A percentile compares a stretch with the other conserved stretches of the same genome.
Evolutionary conservation across 1,140 invertebrate species (phyloP).

Genomic region (Drosophila sucinea): DNA sequence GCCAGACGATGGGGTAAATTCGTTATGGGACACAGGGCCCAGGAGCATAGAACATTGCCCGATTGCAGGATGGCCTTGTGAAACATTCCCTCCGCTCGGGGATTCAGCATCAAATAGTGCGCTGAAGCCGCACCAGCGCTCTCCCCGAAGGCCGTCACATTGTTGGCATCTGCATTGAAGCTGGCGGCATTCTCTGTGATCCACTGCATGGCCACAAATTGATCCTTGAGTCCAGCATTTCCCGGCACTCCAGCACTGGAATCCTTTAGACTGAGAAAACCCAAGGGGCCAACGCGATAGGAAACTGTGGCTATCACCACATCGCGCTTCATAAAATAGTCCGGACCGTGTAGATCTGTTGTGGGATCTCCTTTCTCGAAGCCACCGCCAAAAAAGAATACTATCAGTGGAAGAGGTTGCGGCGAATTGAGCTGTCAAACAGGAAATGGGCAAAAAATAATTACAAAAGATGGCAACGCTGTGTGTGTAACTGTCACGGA

Average conservation of each 20-base stretch:
- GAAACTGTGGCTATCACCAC: conserved; percentile 83
- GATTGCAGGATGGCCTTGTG: conserved; percentile 84
- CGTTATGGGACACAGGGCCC: conserved; percentile 73
- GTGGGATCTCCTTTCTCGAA: conserved; percentile 84
- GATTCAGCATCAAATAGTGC: conserved; percentile 84
- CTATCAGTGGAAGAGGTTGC: conserved; percentile 60
- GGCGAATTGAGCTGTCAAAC: conserved; percentile 41
- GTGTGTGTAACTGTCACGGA: background rate
- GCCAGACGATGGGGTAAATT: conserved; percentile 64
- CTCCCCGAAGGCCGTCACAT: conserved; percentile 77
- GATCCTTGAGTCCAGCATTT: conserved; percentile 85
- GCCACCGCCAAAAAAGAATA: conserved; percentile 87
- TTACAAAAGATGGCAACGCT: background rate
- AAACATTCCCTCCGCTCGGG: conserved; percentile 83
- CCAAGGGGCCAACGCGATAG: conserved; percentile 84
- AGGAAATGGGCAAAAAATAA: background rate
- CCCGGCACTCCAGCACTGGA: conserved; percentile 83
- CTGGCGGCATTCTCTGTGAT: conserved; percentile 65
- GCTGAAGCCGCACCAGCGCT: conserved; percentile 83
- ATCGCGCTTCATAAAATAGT: conserved; percentile 85
- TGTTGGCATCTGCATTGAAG: conserved; percentile 78
- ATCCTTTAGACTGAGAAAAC: conserved; percentile 85
- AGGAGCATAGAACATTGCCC: conserved; percentile 84
- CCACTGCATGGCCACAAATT: conserved; percentile 83
- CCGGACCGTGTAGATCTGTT: conserved; percentile 81